phyloP scores from a whole-genome alignment of 2,113 vertebrate species.

The Lasiurus cinereus region DNA sequence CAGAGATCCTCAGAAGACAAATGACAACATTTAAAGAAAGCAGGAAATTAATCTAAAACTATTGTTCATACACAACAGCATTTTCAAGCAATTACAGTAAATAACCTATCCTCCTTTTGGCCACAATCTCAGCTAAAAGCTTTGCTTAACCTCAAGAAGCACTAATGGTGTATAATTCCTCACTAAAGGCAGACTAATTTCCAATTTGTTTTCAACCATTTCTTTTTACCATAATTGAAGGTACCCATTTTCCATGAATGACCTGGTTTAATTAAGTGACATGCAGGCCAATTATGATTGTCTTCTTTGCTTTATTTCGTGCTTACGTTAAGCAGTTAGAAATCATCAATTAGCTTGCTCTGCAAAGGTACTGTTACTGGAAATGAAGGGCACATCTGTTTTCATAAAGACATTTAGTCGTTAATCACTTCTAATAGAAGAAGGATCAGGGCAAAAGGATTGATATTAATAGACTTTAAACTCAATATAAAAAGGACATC shows the following conservation, averaged over 20 bases:
- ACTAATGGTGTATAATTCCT: slow-evolving; percentile 2
- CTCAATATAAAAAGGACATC: slow-evolving; percentile 20
- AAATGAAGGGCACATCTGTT: slow-evolving; percentile 49
- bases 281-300: background rate
- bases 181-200: slow-evolving; percentile 22
- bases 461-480: slow-evolving; percentile 46
- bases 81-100: slow-evolving; percentile 59
- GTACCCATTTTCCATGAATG: slow-evolving; percentile 47
- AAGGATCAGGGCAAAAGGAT: slow-evolving; percentile 13
- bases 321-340: slow-evolving; percentile 52
- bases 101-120: background rate
- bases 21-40: slow-evolving; percentile 58
- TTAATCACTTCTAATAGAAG: slow-evolving; percentile 34
- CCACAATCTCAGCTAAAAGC: slow-evolving; percentile 25
- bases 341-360: slow-evolving; percentile 54
- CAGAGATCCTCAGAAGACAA: slow-evolving; percentile 43
- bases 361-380: slow-evolving; percentile 35
- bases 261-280: slow-evolving; percentile 52
- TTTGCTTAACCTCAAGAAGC: background rate
- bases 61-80: background rate
- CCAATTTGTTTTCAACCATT: slow-evolving; percentile 50
- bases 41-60: slow-evolving; percentile 58
- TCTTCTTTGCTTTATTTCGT: slow-evolving; percentile 53
- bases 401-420: slow-evolving; percentile 40
- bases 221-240: slow-evolving; percentile 39